Evolutionary conservation across 2,888 invertebrate species (phyloP).

Genomic region (Ceriagrion tenellum): DNA sequence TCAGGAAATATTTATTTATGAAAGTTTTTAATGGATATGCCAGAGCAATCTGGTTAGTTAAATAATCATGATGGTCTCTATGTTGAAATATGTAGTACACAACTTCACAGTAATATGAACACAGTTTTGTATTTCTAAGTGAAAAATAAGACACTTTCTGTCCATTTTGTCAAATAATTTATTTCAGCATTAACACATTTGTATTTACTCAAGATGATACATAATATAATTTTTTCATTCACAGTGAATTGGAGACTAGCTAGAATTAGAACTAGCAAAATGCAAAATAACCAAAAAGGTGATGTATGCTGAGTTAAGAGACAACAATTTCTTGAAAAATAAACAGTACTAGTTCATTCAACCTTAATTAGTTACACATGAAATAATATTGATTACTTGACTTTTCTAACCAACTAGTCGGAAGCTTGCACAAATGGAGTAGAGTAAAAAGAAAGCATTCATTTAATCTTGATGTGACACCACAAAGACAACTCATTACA

Average conservation of each 20-base stretch:
- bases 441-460: neutral
- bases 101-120: neutral
- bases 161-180: neutral
- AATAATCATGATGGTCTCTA: neutral
- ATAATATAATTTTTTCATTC: neutral
- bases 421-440: neutral
- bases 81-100: neutral
- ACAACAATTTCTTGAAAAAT: slow-evolving; percentile 9
- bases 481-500: neutral
- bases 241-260: too few relatives aligned
- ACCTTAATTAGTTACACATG: neutral
- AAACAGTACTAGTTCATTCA: neutral
- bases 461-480: neutral
- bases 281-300: neutral
- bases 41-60: neutral
- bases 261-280: too few relatives aligned
- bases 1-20: neutral
- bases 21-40: neutral
- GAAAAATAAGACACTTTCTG: neutral
- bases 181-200: neutral
- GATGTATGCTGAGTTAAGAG: neutral
- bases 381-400: neutral
- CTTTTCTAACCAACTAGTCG: neutral
- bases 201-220: neutral
- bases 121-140: neutral